Conservation (phyloP, 2,113 vertebrate species). For the Oenanthe oenanthe region DNA sequence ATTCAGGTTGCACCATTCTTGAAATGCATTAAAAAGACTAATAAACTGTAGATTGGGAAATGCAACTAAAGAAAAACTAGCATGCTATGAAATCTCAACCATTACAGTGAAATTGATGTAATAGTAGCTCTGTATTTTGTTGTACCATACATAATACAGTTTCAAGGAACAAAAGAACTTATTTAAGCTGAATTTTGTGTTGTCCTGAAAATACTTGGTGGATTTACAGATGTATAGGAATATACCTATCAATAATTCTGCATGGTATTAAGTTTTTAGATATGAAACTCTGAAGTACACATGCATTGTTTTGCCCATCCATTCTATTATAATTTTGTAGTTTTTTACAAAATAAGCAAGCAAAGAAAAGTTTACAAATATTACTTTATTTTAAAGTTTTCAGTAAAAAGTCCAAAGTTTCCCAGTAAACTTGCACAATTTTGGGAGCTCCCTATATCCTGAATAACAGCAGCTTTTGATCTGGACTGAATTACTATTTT, state of each 20-base stretch:
- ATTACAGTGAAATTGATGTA: not conserved
- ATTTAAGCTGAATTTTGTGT: not conserved
- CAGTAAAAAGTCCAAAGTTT: not conserved
- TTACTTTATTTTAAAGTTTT: not conserved
- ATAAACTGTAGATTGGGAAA: not conserved
- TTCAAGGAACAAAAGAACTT: not conserved
- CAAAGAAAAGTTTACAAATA: not conserved
- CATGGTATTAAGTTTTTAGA: not conserved
- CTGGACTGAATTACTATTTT: not conserved
- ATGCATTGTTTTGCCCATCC: not conserved
- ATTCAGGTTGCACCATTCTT: not conserved
- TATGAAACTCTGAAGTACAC: not conserved
- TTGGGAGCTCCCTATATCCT: not conserved
- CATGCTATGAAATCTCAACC: not conserved
- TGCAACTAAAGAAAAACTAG: not conserved
- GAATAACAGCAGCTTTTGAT: not conserved
- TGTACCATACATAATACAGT: not conserved
- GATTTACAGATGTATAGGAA: not conserved
- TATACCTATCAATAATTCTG: not conserved
- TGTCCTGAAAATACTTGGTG: not conserved
- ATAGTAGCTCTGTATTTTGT: fast-evolving
- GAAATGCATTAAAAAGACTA: not conserved
- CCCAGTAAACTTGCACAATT: not conserved
- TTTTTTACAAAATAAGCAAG: not conserved
- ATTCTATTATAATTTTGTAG: not conserved